Evolutionary conservation across 2,888 invertebrate species (phyloP).

Genomic region (Osmoderma eremita): DNA sequence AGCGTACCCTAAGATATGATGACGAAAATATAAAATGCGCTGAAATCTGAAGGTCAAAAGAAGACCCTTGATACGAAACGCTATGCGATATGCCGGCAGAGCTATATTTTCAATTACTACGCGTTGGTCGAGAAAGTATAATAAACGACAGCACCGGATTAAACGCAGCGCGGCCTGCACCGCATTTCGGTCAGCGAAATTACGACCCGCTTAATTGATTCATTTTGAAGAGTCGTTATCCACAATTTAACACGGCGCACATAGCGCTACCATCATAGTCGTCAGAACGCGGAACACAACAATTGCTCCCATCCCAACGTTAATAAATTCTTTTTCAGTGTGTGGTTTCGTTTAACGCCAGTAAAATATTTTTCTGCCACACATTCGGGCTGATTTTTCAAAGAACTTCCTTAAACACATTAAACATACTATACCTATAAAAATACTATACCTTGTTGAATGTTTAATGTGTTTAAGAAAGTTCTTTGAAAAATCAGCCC

Average conservation of each 20-base stretch:
- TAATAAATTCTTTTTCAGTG: conserved; percentile 12
- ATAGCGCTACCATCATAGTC: conserved; percentile 19
- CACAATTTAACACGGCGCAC: conserved; percentile 43
- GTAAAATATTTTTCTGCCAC: background rate
- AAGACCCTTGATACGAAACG: too few relatives aligned
- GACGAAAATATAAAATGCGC: conserved; percentile 18
- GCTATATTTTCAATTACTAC: conserved; percentile 33
- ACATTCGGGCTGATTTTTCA: too few relatives aligned
- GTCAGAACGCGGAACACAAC: background rate
- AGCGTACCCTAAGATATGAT: conserved; percentile 7
- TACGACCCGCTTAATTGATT: conserved; percentile 42
- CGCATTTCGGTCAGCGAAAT: conserved; percentile 39
- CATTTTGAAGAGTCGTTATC: conserved; percentile 42
- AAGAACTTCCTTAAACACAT: too few relatives aligned
- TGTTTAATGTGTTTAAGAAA: too few relatives aligned
- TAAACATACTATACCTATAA: too few relatives aligned
- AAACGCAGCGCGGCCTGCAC: conserved; percentile 28
- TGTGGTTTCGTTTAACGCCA: background rate
- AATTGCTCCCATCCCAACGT: background rate
- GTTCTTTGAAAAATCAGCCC: too few relatives aligned
- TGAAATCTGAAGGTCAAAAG: conserved; percentile 16
- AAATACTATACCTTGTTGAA: too few relatives aligned
- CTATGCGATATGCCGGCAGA: conserved; percentile 16
- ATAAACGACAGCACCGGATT: conserved; percentile 24
- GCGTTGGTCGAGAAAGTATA: conserved; percentile 25